phyloP scores from a whole-genome alignment of 2,113 vertebrate species.

The Dromas ardeola region DNA sequence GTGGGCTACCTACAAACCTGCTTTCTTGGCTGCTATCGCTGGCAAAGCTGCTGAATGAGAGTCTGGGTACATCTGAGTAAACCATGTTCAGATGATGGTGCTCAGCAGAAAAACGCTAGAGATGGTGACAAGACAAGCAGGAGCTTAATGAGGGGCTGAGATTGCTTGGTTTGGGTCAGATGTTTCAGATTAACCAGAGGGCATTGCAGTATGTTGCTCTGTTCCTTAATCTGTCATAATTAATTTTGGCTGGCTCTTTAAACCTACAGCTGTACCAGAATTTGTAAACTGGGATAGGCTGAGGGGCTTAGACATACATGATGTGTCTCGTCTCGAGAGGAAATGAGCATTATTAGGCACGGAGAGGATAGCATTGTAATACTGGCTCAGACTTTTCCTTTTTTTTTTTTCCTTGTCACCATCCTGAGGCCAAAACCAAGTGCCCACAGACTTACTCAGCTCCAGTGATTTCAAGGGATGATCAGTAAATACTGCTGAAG shows the following conservation, averaged over 20 bases:
- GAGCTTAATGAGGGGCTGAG: neutral
- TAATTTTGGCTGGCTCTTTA: constrained; percentile 30
- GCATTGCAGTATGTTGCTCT: neutral
- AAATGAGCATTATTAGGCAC: neutral
- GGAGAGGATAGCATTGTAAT: neutral
- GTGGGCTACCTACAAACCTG: neutral
- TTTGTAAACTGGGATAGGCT: neutral
- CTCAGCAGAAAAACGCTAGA: neutral
- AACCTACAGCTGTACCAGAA: neutral
- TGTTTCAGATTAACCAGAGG: neutral
- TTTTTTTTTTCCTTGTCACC: neutral
- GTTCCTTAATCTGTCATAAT: constrained; percentile 29
- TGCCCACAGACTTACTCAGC: neutral
- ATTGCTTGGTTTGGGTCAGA: neutral
- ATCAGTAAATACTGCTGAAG: neutral
- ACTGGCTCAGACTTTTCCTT: neutral
- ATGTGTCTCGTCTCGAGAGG: neutral
- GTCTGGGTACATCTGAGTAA: neutral
- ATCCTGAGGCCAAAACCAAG: neutral
- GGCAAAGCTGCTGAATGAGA: neutral
- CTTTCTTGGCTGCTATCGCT: neutral
- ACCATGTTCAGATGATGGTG: neutral
- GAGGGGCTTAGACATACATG: neutral
- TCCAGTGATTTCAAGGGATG: neutral
- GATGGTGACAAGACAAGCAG: neutral